Evolutionary conservation across 2,888 invertebrate genomes (phyloP), one percentile per base, ranked within the genome.

Genomic region (Lordiphosa andalusiaca): DNA sequence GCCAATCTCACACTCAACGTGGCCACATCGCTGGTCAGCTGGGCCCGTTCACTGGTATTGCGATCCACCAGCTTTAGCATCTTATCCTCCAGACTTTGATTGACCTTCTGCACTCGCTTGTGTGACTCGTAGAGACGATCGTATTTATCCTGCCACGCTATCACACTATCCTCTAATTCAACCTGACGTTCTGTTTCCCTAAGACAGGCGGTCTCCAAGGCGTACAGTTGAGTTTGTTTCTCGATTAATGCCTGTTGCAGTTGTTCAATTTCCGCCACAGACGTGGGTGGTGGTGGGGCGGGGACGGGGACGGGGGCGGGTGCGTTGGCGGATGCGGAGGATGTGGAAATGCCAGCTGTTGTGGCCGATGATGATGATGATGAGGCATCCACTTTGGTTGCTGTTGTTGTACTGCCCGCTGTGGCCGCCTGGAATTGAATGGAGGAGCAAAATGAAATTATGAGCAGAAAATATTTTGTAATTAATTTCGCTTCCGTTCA

Each of bases 41-140:
- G 93, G 75, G 93, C 93, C 88, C 97, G 96, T 88, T 98, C 98
- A 52, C 94, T 94, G 88, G 97, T 95, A 91, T 95, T 96, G 85
- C 95, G 94, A 90, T 97, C 97, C 5, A 98, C 98, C 89, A 98
- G 92, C 90, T 95, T 95, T 62, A 98, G 90, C 64, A 98, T 90
- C 89, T 98, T 98, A 88, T 98, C 98, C 91, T 98, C 98, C 77
- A 98, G 91, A 75, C 94, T 95, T 91, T 98, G 97, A 90, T 98
- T 98, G 39, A 98, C 94, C 90, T 95, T 96, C 90, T 98, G 98
- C 58, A 98, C 94, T 85, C 96, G 93, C 88, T 96, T 96, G 87
- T 98, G 97, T 53, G 97, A 96, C 87, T 98, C 98, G 90, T 95
- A 94, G 73, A 98, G 92, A 84, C 98, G 93, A 88, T 95, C 95